Evolutionary conservation across 2,113 vertebrate species (phyloP).

Genomic region (Caloenas nicobarica): DNA sequence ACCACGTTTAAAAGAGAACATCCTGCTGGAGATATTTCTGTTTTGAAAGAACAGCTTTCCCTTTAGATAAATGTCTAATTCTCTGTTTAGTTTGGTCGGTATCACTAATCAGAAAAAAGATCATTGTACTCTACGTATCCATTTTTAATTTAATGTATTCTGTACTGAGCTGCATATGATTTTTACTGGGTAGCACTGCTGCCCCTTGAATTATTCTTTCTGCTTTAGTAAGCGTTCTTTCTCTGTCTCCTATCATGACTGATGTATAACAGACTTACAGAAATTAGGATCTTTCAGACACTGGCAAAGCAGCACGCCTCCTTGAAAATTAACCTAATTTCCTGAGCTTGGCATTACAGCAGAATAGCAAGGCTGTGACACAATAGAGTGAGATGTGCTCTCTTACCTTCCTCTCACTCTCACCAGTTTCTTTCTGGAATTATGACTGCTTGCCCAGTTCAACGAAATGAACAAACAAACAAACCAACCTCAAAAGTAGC

Average conservation of each 20-base stretch:
- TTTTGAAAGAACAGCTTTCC: neutral
- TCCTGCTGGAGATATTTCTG: neutral
- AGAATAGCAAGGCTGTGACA: neutral
- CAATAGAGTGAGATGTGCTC: neutral
- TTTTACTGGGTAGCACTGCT: neutral
- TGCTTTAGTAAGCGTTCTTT: neutral
- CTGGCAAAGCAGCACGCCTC: neutral
- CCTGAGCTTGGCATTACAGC: neutral
- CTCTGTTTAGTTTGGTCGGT: neutral
- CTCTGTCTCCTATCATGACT: neutral
- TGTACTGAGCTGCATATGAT: neutral
- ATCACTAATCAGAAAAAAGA: neutral
- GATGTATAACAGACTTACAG: neutral
- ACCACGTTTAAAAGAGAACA: neutral
- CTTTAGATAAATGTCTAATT: neutral
- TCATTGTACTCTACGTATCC: neutral
- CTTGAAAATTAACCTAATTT: conserved; percentile 2
- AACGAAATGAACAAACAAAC: neutral
- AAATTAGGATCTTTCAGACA: conserved; percentile 10
- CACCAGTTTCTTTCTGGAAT: neutral
- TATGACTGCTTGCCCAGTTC: neutral
- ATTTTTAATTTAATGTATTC: neutral
- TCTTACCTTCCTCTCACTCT: neutral
- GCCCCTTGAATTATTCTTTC: neutral
- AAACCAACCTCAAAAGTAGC: neutral